Evolutionary conservation across 2,113 vertebrate genomes (phyloP).

Genomic region (Phaethon lepturus): DNA sequence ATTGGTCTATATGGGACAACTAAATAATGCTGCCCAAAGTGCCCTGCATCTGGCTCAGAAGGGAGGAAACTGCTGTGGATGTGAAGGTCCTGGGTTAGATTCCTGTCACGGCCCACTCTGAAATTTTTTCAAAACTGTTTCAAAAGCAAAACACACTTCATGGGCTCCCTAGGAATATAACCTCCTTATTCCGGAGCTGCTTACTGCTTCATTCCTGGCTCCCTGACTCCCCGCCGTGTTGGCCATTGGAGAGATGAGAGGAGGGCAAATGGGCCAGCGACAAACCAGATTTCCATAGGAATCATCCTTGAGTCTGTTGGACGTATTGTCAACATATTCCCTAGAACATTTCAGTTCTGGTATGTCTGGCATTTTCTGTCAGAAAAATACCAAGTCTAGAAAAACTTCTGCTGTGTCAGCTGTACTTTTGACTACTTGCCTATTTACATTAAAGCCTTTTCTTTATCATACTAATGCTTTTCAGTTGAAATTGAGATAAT

Average conservation of each 20-base stretch:
- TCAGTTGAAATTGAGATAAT: not conserved
- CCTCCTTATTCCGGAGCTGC: not conserved
- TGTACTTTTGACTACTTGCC: not conserved
- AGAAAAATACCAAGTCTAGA: not conserved
- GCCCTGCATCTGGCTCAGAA: not conserved
- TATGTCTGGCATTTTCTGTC: not conserved
- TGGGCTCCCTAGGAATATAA: not conserved
- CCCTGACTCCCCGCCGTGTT: rapidly evolving
- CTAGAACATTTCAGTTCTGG: not conserved
- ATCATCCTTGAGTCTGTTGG: not conserved
- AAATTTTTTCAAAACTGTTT: not conserved
- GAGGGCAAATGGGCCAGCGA: not conserved
- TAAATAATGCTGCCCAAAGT: not conserved
- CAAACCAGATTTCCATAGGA: not conserved
- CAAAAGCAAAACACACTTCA: not conserved
- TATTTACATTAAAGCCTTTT: not conserved
- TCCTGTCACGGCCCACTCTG: rapidly evolving
- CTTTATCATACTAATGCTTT: not conserved
- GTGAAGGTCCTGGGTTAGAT: not conserved
- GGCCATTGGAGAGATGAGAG: not conserved
- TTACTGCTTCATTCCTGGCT: not conserved
- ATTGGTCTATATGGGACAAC: not conserved
- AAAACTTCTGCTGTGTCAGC: not conserved
- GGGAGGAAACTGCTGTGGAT: rapidly evolving
- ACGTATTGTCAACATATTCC: not conserved